A percentile compares a stretch with the other conserved stretches of the same genome.
These are phyloP conservation scores for Heliconius ismenius DNA, from an alignment of 2,888 invertebrate genomes.

Conservation along the genomic window DNA sequence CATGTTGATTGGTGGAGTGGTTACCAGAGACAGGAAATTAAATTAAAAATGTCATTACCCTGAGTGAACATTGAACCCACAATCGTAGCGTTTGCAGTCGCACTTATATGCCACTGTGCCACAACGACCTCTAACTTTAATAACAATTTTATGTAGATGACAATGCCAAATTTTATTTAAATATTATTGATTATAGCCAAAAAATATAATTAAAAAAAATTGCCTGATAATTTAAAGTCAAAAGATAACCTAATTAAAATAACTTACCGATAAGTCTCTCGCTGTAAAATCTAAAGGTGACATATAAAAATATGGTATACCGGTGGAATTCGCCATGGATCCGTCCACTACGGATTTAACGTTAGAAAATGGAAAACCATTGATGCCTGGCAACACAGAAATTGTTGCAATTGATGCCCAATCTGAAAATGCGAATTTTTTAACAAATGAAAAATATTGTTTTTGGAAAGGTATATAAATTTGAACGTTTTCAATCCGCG, in stretches of 20 bases:
- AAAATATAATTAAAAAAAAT: neutral
- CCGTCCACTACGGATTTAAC: slow-evolving; percentile 88
- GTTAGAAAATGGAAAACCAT: slow-evolving; percentile 86
- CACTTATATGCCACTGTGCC: too few species aligned
- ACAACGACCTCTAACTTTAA: too few species aligned
- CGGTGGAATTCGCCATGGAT: slow-evolving; percentile 84
- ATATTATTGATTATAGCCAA: neutral
- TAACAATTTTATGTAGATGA: too few species aligned
- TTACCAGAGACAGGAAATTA: too few species aligned
- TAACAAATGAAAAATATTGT: too few species aligned
- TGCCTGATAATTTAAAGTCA: neutral
- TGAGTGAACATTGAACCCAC: too few species aligned
- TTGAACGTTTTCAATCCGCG: too few species aligned
- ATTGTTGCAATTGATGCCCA: slow-evolving; percentile 88
- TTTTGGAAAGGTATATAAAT: too few species aligned
- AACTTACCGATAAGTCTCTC: slow-evolving; percentile 84
- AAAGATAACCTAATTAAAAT: slow-evolving; percentile 13
- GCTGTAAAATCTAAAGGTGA: slow-evolving; percentile 87
- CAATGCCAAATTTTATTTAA: neutral
- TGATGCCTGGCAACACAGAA: slow-evolving; percentile 82
- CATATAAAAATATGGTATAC: slow-evolving; percentile 88
- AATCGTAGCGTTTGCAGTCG: too few species aligned
- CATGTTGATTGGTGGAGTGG: too few species aligned
- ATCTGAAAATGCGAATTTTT: slow-evolving; percentile 68
- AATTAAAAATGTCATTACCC: too few species aligned